phyloP scores from a whole-genome alignment of 2,113 vertebrate species.

The Antennarius striatus region DNA sequence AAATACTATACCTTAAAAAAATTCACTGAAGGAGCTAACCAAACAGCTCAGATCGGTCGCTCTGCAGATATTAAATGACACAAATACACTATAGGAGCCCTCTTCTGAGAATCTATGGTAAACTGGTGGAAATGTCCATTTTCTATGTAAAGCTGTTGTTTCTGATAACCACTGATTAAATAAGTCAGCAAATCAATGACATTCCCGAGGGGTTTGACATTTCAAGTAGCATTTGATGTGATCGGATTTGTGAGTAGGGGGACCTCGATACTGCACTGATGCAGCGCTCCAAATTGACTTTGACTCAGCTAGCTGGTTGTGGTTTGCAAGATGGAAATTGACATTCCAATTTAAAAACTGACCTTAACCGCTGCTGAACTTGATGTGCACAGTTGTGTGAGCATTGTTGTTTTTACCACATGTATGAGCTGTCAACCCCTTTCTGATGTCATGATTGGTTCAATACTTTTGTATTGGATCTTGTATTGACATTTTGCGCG shows the following conservation, averaged over 20 bases:
- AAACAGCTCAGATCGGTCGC: too few relatives aligned
- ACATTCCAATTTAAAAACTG: conserved; percentile 50
- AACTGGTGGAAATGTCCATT: conserved; percentile 27
- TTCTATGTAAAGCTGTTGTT: conserved; percentile 13
- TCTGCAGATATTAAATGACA: too few relatives aligned
- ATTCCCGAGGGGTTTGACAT: conserved; percentile 50
- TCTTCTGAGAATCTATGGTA: not conserved
- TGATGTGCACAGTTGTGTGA: conserved; percentile 24
- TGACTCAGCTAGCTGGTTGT: conserved; percentile 35
- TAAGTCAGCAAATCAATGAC: conserved; percentile 51
- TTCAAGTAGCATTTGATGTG: conserved; percentile 56
- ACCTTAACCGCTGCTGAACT: conserved; percentile 33
- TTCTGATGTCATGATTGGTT: not conserved
- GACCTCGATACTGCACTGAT: conserved; percentile 13
- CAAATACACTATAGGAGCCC: conserved; percentile 10
- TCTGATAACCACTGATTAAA: conserved; percentile 33
- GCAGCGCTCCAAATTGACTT: conserved; percentile 50
- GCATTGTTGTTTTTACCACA: not conserved
- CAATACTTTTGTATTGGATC: too few relatives aligned
- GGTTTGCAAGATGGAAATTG: conserved; percentile 54
- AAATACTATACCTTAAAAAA: too few relatives aligned
- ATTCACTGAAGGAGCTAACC: too few relatives aligned
- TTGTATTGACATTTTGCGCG: too few relatives aligned
- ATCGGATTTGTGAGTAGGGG: conserved; percentile 43
- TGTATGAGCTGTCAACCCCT: not conserved